Evolutionary conservation across 2,888 invertebrate species (phyloP).

Genomic region (Mylabris sibirica): DNA sequence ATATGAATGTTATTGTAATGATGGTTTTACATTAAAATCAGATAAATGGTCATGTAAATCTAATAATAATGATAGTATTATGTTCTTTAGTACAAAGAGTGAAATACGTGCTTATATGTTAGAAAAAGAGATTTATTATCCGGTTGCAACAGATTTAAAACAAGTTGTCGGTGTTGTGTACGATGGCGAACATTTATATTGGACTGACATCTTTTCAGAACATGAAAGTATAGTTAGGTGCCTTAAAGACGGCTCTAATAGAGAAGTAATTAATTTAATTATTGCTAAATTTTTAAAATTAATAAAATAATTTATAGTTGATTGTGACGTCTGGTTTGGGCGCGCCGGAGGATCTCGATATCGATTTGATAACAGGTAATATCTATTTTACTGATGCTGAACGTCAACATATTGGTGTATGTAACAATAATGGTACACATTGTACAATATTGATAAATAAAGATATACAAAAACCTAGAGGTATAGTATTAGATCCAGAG

Average conservation of each 20-base stretch:
- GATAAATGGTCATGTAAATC: slow-evolving; percentile 67
- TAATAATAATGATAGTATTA: slow-evolving; percentile 68
- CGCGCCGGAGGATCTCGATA: slow-evolving; percentile 76
- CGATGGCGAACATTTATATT: slow-evolving; percentile 76
- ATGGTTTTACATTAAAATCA: slow-evolving; percentile 63
- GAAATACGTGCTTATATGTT: slow-evolving; percentile 72
- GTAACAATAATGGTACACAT: slow-evolving; percentile 70
- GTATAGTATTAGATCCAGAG: slow-evolving; percentile 73
- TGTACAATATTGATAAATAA: slow-evolving; percentile 72
- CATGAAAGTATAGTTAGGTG: slow-evolving; percentile 77
- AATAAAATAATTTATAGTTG: slow-evolving; percentile 53
- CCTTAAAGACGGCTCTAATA: slow-evolving; percentile 67
- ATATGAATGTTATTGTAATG: slow-evolving; percentile 71
- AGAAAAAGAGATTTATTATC: slow-evolving; percentile 63
- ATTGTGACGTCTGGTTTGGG: slow-evolving; percentile 73
- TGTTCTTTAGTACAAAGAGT: slow-evolving; percentile 73
- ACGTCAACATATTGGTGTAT: slow-evolving; percentile 76
- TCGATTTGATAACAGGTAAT: slow-evolving; percentile 82
- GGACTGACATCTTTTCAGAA: slow-evolving; percentile 76
- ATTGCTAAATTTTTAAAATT: slow-evolving; percentile 1
- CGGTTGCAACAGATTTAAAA: slow-evolving; percentile 64
- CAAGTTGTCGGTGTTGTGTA: slow-evolving; percentile 74
- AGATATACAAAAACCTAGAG: slow-evolving; percentile 71
- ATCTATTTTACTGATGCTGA: slow-evolving; percentile 83
- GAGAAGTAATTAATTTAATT: slow-evolving; percentile 61